These are phyloP conservation scores for Amorpha juglandis DNA, from an alignment of 2,888 invertebrate species.

Conservation along the genomic window DNA sequence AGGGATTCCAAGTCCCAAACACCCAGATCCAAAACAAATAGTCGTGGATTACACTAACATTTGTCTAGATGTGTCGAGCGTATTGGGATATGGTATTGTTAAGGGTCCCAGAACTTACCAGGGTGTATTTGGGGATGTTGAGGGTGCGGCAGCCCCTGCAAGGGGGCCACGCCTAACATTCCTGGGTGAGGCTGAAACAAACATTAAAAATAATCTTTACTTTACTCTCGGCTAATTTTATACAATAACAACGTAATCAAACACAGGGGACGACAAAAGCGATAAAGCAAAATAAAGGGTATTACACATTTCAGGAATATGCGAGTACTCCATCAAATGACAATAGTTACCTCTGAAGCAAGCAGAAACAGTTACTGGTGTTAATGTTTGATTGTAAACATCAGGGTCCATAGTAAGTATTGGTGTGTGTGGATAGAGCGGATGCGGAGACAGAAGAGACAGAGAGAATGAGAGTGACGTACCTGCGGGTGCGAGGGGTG, in stretches of 20 bases:
- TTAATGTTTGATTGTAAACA: not conserved
- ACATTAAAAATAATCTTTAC: constrained; percentile 30
- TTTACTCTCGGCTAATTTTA: constrained; percentile 5
- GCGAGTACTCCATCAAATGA: not conserved
- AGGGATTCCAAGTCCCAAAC: no score
- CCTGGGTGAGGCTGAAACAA: constrained; percentile 80
- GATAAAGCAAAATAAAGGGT: constrained; percentile 20
- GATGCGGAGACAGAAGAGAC: constrained; percentile 5
- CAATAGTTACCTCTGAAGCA: not conserved
- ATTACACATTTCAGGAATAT: not conserved
- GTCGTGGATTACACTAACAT: no score
- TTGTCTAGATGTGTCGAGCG: no score
- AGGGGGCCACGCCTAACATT: constrained; percentile 77
- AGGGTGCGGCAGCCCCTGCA: constrained; percentile 82
- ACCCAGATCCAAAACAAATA: no score
- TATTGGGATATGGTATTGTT: no score
- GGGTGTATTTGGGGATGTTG: constrained; percentile 82
- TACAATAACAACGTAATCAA: not conserved
- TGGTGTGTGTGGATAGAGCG: not conserved
- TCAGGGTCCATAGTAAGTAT: not conserved
- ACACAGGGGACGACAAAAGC: constrained; percentile 18
- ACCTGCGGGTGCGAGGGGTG: constrained; percentile 79
- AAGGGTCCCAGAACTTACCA: constrained; percentile 56
- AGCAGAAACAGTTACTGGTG: not conserved
- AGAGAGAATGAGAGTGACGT: constrained; percentile 13